phyloP scores from a whole-genome alignment of 1,140 invertebrate genomes.

The Samia ricini region DNA sequence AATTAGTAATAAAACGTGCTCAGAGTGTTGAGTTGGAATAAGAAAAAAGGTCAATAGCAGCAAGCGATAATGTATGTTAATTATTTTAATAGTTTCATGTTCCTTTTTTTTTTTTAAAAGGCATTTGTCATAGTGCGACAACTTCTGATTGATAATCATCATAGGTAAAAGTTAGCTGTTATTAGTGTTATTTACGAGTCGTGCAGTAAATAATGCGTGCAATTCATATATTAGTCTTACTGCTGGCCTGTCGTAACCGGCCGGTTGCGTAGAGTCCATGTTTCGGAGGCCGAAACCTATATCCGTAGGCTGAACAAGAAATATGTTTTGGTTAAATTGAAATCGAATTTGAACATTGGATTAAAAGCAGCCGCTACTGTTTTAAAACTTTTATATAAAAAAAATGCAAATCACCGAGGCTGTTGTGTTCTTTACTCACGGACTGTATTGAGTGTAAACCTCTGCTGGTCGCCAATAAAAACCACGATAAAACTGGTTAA shows the following conservation, averaged over 20 bases:
- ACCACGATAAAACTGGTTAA: too few species aligned
- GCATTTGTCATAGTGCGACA: neutral
- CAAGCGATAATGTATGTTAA: neutral
- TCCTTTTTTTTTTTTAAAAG: neutral
- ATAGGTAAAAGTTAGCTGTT: neutral
- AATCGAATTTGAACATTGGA: neutral
- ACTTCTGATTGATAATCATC: neutral
- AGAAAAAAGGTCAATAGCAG: neutral
- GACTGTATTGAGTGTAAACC: too few species aligned
- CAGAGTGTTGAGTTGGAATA: neutral
- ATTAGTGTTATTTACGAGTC: conserved; percentile 3
- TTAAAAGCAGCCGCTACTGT: too few species aligned
- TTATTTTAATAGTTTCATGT: neutral
- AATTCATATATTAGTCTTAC: conserved; percentile 55
- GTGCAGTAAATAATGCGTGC: conserved; percentile 45
- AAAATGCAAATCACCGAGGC: too few species aligned
- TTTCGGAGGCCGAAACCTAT: conserved; percentile 67
- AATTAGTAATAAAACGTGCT: neutral
- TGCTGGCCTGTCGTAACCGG: conserved; percentile 58
- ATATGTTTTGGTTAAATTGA: conserved; percentile 22
- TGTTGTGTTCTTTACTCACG: too few species aligned
- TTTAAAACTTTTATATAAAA: too few species aligned
- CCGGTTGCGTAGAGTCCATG: conserved; percentile 53
- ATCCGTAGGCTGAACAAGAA: conserved; percentile 63
- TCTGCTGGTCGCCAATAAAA: too few species aligned